Conservation (phyloP, 2,888 invertebrate species). For the Rhimphoctona megacephalus region DNA sequence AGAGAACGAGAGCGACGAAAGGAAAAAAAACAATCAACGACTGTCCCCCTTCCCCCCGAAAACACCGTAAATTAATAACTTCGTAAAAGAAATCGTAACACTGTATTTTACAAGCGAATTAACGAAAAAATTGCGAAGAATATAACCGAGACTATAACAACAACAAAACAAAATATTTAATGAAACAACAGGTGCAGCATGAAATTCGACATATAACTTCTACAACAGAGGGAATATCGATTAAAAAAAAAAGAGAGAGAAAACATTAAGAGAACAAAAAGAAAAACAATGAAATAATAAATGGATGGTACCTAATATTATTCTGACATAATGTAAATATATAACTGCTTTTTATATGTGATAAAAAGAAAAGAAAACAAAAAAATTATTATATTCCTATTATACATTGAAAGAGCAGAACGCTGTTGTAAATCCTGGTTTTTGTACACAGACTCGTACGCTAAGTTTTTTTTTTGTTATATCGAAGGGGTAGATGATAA, state of each 20-base stretch:
- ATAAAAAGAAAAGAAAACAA: conserved; percentile 70
- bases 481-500: conserved; percentile 79
- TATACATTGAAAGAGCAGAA: conserved; percentile 80
- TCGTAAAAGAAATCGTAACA: conserved; percentile 73
- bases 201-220: conserved; percentile 47
- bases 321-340: conserved; percentile 82
- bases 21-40: conserved; percentile 73
- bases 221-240: conserved; percentile 45
- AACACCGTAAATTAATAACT: conserved; percentile 75
- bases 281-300: conserved; percentile 71
- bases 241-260: conserved; percentile 40
- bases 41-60: conserved; percentile 65
- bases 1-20: conserved; percentile 12
- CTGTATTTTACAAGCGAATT: conserved; percentile 75
- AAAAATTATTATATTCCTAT: conserved; percentile 81
- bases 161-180: conserved; percentile 6
- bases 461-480: conserved; percentile 79
- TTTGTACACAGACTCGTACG: conserved; percentile 83
- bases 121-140: conserved; percentile 72
- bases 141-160: conserved; percentile 15
- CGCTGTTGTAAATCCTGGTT: conserved; percentile 83
- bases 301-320: conserved; percentile 80
- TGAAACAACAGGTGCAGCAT: conserved; percentile 50
- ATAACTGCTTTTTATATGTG: conserved; percentile 84
- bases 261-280: conserved; percentile 61